Conservation (phyloP, 30 jellyfish, hydroid and myxozoan genomes). For the Haliclystus octoradiatus region DNA sequence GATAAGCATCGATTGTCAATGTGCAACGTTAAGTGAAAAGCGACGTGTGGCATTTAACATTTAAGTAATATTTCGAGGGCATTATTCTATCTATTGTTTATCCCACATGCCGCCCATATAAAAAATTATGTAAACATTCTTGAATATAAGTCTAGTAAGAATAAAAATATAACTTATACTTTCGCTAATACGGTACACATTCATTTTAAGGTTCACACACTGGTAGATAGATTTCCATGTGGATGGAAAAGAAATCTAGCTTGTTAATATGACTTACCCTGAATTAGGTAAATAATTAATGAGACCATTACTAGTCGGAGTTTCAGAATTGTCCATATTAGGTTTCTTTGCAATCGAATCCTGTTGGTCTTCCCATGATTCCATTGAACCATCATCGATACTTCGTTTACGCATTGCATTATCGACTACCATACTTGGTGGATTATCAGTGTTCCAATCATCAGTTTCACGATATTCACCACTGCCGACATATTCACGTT, state of each 20-base stretch:
- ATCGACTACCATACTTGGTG: constrained; percentile 95
- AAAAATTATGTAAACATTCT: too few relatives aligned
- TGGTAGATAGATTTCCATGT: too few relatives aligned
- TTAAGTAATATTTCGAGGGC: too few relatives aligned
- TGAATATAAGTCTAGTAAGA: too few relatives aligned
- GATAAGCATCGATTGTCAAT: too few relatives aligned
- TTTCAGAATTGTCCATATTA: not conserved
- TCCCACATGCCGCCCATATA: too few relatives aligned
- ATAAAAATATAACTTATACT: not conserved
- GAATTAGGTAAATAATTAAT: not conserved
- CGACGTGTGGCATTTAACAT: too few relatives aligned
- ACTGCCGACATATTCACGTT: constrained; percentile 81
- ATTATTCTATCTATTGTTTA: too few relatives aligned
- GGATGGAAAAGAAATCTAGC: too few relatives aligned
- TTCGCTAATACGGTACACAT: not conserved
- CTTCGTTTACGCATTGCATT: constrained; percentile 67
- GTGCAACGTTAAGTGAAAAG: too few relatives aligned
- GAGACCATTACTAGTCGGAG: not conserved
- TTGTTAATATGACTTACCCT: not conserved
- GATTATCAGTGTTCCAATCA: constrained; percentile 87
- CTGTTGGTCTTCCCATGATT: constrained; percentile 29
- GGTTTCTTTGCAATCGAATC: not conserved
- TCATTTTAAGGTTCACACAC: too few relatives aligned
- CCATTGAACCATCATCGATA: constrained; percentile 46
- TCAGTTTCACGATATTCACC: constrained; percentile 79